Evolutionary conservation across 2,113 vertebrate genomes (phyloP).

Genomic region (Taurulus bubalis): DNA sequence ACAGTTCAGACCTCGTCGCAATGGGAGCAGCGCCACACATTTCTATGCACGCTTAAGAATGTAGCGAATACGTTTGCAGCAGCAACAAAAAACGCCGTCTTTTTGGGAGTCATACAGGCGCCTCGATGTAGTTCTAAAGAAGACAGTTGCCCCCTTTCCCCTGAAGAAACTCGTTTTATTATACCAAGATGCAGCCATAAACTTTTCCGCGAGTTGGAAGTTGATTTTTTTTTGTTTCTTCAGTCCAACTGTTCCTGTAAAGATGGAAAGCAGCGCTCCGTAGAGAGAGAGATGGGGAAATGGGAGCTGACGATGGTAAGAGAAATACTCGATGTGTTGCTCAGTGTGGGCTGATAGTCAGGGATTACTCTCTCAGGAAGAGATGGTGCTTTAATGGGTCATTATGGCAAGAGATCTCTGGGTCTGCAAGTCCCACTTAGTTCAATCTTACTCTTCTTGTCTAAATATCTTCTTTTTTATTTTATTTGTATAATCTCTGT

Average conservation of each 20-base stretch:
- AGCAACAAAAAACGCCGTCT: background rate
- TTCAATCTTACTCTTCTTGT: background rate
- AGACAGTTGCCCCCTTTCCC: background rate
- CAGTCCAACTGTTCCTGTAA: conserved; percentile 1
- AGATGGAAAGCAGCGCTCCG: conserved; percentile 61
- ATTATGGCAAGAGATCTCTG: background rate
- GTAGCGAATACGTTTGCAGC: background rate
- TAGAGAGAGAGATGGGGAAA: conserved; percentile 83
- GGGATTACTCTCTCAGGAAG: background rate
- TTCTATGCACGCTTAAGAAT: background rate
- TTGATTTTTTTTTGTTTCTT: conserved; percentile 30
- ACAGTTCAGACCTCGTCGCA: background rate
- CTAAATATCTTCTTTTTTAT: background rate
- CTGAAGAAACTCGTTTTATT: background rate
- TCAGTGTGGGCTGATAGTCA: background rate
- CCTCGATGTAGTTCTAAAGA: conserved; percentile 45
- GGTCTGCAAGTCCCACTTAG: no score
- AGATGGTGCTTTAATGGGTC: background rate
- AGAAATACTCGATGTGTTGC: background rate
- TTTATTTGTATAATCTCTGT: background rate
- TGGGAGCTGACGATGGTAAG: conserved; percentile 85
- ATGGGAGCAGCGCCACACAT: background rate
- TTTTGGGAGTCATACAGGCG: conserved; percentile 1
- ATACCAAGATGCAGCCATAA: conserved; percentile 49
- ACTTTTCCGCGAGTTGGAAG: background rate